phyloP scores from a whole-genome alignment of 2,888 invertebrate genomes.

The Thelaira solivaga region DNA sequence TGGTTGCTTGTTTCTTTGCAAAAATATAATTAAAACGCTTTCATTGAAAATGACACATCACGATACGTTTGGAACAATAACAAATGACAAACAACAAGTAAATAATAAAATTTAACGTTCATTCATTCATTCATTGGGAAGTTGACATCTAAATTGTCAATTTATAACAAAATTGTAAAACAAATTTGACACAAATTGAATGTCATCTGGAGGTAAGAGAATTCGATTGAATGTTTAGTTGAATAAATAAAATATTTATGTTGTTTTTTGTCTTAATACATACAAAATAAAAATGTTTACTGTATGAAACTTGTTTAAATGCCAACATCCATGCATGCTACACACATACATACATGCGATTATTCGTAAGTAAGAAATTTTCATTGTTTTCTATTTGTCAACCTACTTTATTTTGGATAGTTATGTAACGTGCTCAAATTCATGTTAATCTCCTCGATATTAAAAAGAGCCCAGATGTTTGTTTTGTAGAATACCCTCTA shows the following conservation, averaged over 20 bases:
- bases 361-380: too few relatives aligned
- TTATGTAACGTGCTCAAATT: too few relatives aligned
- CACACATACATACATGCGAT: neutral
- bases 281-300: conserved; percentile 19
- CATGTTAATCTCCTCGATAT: too few relatives aligned
- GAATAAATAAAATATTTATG: neutral
- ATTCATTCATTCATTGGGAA: conserved; percentile 51
- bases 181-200: conserved; percentile 60
- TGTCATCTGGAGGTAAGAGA: conserved; percentile 31
- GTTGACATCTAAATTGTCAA: conserved; percentile 61
- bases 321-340: neutral
- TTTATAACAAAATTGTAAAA: conserved; percentile 24
- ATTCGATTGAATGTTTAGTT: neutral
- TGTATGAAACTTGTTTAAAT: neutral
- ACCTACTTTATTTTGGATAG: too few relatives aligned
- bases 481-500: too few relatives aligned
- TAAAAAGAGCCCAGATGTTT: too few relatives aligned
- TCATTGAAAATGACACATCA: conserved; percentile 20
- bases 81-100: conserved; percentile 5
- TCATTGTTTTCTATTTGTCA: too few relatives aligned
- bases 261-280: neutral
- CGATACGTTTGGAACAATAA: neutral
- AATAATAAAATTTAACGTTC: conserved; percentile 35
- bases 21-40: neutral
- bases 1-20: too few relatives aligned